Base-by-base conservation (phyloP, 2,888 invertebrate species). In the Cantharis nigra region DNA sequence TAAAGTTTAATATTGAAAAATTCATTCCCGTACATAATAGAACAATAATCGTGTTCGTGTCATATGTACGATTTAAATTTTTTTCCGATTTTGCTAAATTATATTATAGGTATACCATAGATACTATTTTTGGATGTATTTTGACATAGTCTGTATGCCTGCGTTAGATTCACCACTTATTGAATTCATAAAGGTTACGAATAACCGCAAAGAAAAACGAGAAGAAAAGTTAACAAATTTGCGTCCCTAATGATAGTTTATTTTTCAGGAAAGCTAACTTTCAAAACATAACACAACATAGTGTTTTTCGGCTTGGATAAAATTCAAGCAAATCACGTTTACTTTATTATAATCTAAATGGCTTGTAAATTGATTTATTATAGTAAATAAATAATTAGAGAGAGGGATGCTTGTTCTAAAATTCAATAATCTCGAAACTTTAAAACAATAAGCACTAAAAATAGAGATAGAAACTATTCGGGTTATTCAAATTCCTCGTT, bases 401-500 rank as follows among this genome's bases (percentile, higher is more conserved):
- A 7, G n/a, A 49, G 49, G 49, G 49, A 49, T 7, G 49, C n/a
- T 49, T 49, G n/a, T n/a, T 49, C 49, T n/a, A 49, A n/a, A 49
- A 49, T 49, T 49, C 49, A 49, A 49, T 49, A 49, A 49, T 49
- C 49, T 49, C 49, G 9, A 9, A 49, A 49, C n/a, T 49, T 49
- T n/a, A 49, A 49, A 49, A 49, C 49, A 49, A 49, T 49, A 49
- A 49, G 49, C 49, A 49, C 49, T 7, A 13, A 49, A 49, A 49
- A 49, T 49, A 49, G 49, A 49, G 49, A 49, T 49, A n/a, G 49
- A 49, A 49, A 49, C 49, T 49, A 49, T 49, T 49, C 49, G 49
- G 49, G 62, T 30, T 26, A 70, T 28, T 26, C 28, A 18, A 74
- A 69, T 74, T 74, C 63, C 74, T 70, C n/a, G n/a, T 16, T 72